These are phyloP conservation scores for Eilema sororculum DNA, from an alignment of 2,888 invertebrate species.

Conservation along the genomic window DNA sequence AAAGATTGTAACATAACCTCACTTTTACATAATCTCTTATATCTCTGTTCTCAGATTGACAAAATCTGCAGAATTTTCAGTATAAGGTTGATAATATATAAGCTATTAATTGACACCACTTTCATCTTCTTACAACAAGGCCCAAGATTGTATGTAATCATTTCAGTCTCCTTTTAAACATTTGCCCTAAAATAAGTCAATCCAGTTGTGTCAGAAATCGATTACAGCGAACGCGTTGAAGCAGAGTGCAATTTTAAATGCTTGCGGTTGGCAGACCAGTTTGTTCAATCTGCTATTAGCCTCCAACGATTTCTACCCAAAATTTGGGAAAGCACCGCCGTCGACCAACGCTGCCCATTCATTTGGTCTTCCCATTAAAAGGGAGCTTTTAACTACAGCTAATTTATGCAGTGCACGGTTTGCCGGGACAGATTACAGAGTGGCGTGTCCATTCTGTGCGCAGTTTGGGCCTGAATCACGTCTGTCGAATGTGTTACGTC, in stretches of 20 bases:
- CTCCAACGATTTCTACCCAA: constrained; percentile 52
- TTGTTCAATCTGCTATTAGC: constrained; percentile 66
- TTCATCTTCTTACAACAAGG: too few relatives aligned
- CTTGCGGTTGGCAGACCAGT: constrained; percentile 62
- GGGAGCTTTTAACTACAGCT: constrained; percentile 83
- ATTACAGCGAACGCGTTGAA: constrained; percentile 57
- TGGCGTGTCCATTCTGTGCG: constrained; percentile 68
- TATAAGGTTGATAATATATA: too few relatives aligned
- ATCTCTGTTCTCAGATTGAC: too few relatives aligned
- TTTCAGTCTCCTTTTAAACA: too few relatives aligned
- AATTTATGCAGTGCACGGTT: constrained; percentile 84
- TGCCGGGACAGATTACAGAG: constrained; percentile 83
- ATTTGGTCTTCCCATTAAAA: constrained; percentile 83
- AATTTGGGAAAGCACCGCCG: constrained; percentile 60
- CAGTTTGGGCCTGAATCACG: constrained; percentile 70
- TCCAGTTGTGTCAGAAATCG: constrained; percentile 45
- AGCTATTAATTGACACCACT: too few relatives aligned
- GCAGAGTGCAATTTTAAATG: constrained; percentile 70
- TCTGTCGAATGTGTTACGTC: constrained; percentile 69
- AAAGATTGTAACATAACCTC: too few relatives aligned
- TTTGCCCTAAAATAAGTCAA: not conserved
- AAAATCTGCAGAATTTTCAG: too few relatives aligned
- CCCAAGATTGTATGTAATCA: too few relatives aligned
- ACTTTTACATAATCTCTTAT: too few relatives aligned
- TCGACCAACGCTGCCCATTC: constrained; percentile 73